These are phyloP conservation scores for Chloroclystis v-ata DNA, from an alignment of 2,888 invertebrate species.

Conservation along the genomic window DNA sequence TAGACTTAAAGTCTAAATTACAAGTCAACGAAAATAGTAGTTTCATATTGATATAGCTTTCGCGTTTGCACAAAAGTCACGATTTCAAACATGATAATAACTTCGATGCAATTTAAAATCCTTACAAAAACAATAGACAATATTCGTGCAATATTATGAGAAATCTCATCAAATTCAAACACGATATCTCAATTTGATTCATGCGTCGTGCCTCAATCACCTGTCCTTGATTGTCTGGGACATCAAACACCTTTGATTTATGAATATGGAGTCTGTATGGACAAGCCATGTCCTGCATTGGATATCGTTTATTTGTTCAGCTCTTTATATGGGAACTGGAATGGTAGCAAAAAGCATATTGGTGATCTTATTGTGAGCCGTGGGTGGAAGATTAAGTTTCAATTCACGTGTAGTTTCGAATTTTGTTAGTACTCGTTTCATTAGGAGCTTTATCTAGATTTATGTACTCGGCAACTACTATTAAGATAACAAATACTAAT, in stretches of 20 bases:
- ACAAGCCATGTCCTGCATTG: slow-evolving; percentile 23
- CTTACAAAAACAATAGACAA: too few relatives aligned
- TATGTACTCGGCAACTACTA: too few relatives aligned
- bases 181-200: background rate
- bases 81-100: too few relatives aligned
- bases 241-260: slow-evolving; percentile 23
- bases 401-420: background rate
- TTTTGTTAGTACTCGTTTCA: too few relatives aligned
- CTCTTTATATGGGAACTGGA: slow-evolving; percentile 45
- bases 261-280: slow-evolving; percentile 17
- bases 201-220: slow-evolving; percentile 1
- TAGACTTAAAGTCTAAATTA: too few relatives aligned
- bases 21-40: too few relatives aligned
- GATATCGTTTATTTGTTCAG: slow-evolving; percentile 23
- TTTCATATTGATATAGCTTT: too few relatives aligned
- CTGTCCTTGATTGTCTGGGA: slow-evolving; percentile 21
- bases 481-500: too few relatives aligned
- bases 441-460: too few relatives aligned
- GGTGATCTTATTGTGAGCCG: slow-evolving; percentile 6
- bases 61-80: too few relatives aligned
- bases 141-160: background rate
- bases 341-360: slow-evolving; percentile 16
- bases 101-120: too few relatives aligned
- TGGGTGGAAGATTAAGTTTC: slow-evolving; percentile 7
- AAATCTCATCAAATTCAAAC: slow-evolving; percentile 2